Conservation (phyloP, 2,113 vertebrate species). For the Phalacrocorax brasilianus region DNA sequence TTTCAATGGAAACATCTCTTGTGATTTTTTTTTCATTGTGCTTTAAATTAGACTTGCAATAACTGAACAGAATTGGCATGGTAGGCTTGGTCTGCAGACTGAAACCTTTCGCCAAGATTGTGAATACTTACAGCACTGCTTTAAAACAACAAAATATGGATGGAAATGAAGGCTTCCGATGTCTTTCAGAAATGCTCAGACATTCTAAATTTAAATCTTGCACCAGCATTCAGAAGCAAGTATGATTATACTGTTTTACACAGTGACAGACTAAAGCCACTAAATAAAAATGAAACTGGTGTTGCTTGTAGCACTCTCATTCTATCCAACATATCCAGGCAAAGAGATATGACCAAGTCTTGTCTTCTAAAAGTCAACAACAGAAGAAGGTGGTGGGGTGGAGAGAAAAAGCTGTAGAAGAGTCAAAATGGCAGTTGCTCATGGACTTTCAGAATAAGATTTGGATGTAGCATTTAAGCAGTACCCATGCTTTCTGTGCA, state of each 20-base stretch:
- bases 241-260: neutral
- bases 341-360: neutral
- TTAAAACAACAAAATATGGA: neutral
- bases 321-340: fast-evolving
- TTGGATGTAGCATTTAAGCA: neutral
- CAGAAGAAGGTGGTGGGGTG: neutral
- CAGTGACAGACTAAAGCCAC: neutral
- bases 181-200: neutral
- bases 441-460: neutral
- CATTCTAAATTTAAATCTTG: neutral
- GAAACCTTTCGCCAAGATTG: neutral
- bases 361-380: neutral
- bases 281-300: neutral
- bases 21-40: neutral
- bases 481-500: neutral
- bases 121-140: neutral
- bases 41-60: neutral
- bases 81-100: neutral
- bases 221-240: neutral
- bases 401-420: neutral
- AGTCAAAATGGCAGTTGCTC: neutral
- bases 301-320: neutral
- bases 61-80: neutral
- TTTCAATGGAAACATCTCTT: neutral
- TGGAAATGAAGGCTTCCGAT: neutral